Evolutionary conservation across 2,797 vertebrate genomes (phyloP).

Genomic region (Hyperoplus lanceolatus): DNA sequence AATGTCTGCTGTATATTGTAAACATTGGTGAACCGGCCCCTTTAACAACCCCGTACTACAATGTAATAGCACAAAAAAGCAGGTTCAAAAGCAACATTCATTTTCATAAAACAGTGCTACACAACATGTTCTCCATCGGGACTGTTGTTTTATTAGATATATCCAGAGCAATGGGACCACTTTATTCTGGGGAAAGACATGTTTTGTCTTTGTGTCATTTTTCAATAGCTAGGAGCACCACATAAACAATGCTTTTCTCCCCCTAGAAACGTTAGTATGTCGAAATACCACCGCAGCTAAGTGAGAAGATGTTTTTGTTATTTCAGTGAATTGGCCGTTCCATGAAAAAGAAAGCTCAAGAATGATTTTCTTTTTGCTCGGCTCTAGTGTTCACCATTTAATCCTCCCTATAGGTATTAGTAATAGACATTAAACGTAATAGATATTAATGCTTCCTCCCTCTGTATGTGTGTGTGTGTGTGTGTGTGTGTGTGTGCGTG

Average conservation of each 20-base stretch:
- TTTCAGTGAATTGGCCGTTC: not conserved
- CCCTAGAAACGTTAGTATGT: not conserved
- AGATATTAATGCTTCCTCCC: constrained; percentile 48
- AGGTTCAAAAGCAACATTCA: not conserved
- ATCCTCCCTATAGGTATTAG: not conserved
- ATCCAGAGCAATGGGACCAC: not conserved
- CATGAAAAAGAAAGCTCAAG: not conserved
- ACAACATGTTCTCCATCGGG: not conserved
- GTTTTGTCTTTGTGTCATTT: not conserved
- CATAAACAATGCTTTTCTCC: too few species aligned
- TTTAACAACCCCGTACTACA: not conserved
- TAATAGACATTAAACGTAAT: constrained; percentile 36
- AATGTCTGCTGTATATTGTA: not conserved
- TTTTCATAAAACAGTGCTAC: not conserved
- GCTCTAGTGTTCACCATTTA: constrained; percentile 9
- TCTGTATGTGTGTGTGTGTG: constrained; percentile 22
- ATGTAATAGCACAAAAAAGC: not conserved
- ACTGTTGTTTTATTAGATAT: not conserved
- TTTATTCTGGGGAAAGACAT: not conserved
- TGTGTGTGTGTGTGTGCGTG: too few species aligned
- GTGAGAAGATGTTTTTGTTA: not conserved
- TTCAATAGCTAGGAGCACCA: not conserved
- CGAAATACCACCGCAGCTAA: not conserved
- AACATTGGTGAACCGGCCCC: not conserved
- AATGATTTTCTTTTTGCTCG: constrained; percentile 17